These are phyloP conservation scores for Meliscaeva auricollis DNA, from an alignment of 2,888 invertebrate genomes.

Conservation along the genomic window DNA sequence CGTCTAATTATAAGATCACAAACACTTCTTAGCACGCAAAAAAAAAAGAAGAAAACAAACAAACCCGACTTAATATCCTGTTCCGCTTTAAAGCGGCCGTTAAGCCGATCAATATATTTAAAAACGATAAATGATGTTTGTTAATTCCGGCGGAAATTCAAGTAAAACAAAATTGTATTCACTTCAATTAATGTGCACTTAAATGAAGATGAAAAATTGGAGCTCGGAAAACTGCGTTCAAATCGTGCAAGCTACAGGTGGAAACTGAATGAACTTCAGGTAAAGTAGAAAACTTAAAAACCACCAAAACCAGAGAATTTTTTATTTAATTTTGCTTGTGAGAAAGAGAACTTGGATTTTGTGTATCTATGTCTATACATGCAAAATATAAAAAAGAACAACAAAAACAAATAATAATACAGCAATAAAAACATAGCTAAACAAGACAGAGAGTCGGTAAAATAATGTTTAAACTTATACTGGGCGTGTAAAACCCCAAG, in stretches of 20 bases:
- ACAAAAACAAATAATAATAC: slow-evolving; percentile 60
- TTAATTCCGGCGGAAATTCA: neutral
- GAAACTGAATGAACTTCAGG: slow-evolving; percentile 66
- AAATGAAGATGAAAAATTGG: slow-evolving; percentile 16
- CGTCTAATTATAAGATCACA: neutral
- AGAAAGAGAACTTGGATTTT: slow-evolving; percentile 56
- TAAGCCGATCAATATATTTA: slow-evolving; percentile 36
- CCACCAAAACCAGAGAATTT: slow-evolving; percentile 43
- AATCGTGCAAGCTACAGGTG: slow-evolving; percentile 73
- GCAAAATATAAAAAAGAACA: slow-evolving; percentile 52
- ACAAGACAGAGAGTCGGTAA: slow-evolving; percentile 53
- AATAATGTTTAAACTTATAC: slow-evolving; percentile 40
- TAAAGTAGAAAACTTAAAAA: slow-evolving; percentile 74
- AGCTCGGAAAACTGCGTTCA: slow-evolving; percentile 69
- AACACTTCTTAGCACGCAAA: too few relatives aligned
- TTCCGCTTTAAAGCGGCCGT: slow-evolving; percentile 67
- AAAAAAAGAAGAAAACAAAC: neutral
- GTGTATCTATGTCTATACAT: slow-evolving; percentile 48
- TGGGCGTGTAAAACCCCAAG: slow-evolving; percentile 44
- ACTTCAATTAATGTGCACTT: neutral
- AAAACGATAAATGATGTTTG: neutral
- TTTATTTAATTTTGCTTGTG: slow-evolving; percentile 15
- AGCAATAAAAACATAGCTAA: slow-evolving; percentile 63
- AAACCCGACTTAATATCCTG: slow-evolving; percentile 44
- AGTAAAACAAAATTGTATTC: slow-evolving; percentile 24